Conservation (phyloP, 2,797 vertebrate genomes). For the Labeo calbasu region DNA sequence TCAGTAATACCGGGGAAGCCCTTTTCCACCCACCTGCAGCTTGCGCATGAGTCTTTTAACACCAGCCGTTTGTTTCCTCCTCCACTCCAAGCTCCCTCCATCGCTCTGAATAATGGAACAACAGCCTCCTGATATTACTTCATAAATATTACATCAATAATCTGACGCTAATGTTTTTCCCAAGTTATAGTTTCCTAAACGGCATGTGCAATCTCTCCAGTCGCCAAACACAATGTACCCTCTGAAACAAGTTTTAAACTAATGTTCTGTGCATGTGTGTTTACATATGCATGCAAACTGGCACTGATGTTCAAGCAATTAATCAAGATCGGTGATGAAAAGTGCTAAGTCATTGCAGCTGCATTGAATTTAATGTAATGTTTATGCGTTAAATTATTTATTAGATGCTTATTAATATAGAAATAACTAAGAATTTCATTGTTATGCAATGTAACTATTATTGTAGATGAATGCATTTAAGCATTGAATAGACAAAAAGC, state of each 20-base stretch:
- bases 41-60: slow-evolving; percentile 65
- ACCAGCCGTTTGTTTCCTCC: slow-evolving; percentile 62
- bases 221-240: slow-evolving; percentile 45
- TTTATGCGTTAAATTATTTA: slow-evolving; percentile 1
- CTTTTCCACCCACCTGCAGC: slow-evolving; percentile 76
- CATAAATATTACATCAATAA: slow-evolving; percentile 82
- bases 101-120: slow-evolving; percentile 78
- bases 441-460: background rate
- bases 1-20: slow-evolving; percentile 70
- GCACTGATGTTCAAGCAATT: background rate
- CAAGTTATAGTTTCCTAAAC: slow-evolving; percentile 52
- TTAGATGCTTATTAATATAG: background rate
- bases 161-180: slow-evolving; percentile 74
- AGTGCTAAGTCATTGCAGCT: background rate
- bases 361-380: background rate
- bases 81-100: slow-evolving; percentile 48
- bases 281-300: background rate
- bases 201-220: slow-evolving; percentile 58
- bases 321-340: background rate
- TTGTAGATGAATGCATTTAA: background rate
- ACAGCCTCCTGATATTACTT: slow-evolving; percentile 75
- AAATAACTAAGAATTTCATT: background rate
- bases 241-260: slow-evolving; percentile 3
- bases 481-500: background rate
- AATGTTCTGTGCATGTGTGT: background rate